These are phyloP conservation scores for Toxotes jaculatrix DNA, from an alignment of 2,113 vertebrate species.

Conservation along the genomic window DNA sequence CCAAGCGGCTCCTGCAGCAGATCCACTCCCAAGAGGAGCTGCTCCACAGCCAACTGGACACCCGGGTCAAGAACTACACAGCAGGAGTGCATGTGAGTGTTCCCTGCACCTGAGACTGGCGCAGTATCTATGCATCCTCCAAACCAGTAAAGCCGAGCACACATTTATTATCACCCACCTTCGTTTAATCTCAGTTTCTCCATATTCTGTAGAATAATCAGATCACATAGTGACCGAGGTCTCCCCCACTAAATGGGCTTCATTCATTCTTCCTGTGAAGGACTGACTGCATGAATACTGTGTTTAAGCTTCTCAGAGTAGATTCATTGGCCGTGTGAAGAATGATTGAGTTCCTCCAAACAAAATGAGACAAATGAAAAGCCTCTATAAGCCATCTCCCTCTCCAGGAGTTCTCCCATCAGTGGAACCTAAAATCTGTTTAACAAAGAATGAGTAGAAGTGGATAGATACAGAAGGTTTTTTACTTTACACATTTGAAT, in stretches of 20 bases:
- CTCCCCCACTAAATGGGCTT: neutral
- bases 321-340: neutral
- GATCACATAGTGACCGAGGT: neutral
- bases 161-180: neutral
- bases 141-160: neutral
- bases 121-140: neutral
- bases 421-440: neutral
- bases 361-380: neutral
- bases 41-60: constrained; percentile 86
- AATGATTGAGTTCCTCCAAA: neutral
- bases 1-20: constrained; percentile 89
- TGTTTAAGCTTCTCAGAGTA: neutral
- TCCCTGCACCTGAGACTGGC: neutral
- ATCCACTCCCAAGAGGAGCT: constrained; percentile 88
- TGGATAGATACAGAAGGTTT: neutral
- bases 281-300: neutral
- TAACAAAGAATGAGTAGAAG: neutral
- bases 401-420: neutral
- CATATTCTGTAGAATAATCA: neutral
- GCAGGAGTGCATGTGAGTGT: constrained; percentile 82
- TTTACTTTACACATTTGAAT: neutral
- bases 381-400: neutral
- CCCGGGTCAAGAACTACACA: constrained; percentile 84
- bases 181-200: neutral
- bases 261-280: neutral